Evolutionary conservation across 2,113 vertebrate species (phyloP), one percentile per base, ranked within the genome.

Genomic region (Pleuronectes platessa): DNA sequence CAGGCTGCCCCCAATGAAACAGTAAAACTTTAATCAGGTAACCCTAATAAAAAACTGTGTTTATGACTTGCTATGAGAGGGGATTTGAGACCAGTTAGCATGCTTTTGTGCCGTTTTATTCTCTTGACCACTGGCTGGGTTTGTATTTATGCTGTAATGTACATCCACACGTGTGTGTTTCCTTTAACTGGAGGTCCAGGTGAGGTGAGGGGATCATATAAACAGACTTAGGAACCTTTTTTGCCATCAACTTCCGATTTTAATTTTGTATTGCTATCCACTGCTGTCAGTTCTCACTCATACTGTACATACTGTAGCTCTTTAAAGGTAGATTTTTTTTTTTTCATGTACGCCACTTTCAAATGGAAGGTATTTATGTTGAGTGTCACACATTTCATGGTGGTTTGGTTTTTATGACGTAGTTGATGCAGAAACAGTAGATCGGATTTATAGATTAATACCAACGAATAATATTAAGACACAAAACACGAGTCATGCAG

Each of bases 251-350:
- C 40, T 42, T 76, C 27, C 73, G 18, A 24, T 75, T 27, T 4
- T 3, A 61, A 31, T 31, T 74, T 63, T 61, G 37, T 55, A 49
- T 55, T 23, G 17, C 20, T 63, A 69, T 79, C 56, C 74, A 80
- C 79, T 35, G 58, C 77, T 73, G 73, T 61, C 61, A 75, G 49
- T 79, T 53, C 3, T 86, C 69, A 69, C 75, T 79, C 76, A 71
- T 71, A 78, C 76, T 92, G 90, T 92, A 91, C 84, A 90, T 92
- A 92, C 67, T 73, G 82, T 89, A 86, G 84, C 84, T 77, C 63
- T 68, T 27, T 65, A 78, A 78, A 54, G 21, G 68, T 81, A 49
- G 55, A 18, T 74, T 88, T 71, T 85, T 74, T 88, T 71, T 85
- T 0, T 2, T 24, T 4, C 70, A 81, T 73, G 68, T 76, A 60